Conservation (phyloP, 2,888 invertebrate species). For the Drosophila longiperda region DNA sequence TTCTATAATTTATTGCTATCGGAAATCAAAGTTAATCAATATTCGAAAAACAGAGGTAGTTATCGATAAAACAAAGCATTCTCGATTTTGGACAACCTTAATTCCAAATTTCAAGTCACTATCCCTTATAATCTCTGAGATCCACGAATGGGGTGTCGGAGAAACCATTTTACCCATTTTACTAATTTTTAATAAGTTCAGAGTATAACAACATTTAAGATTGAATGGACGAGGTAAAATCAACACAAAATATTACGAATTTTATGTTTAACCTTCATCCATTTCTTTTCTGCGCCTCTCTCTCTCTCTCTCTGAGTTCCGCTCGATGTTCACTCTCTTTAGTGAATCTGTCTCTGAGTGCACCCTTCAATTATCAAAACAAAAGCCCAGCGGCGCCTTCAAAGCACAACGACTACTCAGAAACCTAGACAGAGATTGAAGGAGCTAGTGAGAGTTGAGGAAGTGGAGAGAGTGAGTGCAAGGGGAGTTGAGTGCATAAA, state of each 20-base stretch:
- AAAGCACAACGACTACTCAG: slow-evolving; percentile 33
- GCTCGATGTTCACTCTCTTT: slow-evolving; percentile 30
- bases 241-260: neutral
- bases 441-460: slow-evolving; percentile 3
- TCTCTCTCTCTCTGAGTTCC: neutral
- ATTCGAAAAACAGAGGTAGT: too few relatives aligned
- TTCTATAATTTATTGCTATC: too few relatives aligned
- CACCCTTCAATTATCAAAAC: slow-evolving; percentile 59
- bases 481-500: slow-evolving; percentile 14
- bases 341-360: slow-evolving; percentile 27
- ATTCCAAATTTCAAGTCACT: too few relatives aligned
- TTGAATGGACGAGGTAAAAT: neutral
- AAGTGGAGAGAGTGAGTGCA: neutral
- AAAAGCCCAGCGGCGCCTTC: slow-evolving; percentile 53
- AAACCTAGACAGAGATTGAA: slow-evolving; percentile 12
- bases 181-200: too few relatives aligned
- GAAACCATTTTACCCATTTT: too few relatives aligned
- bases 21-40: too few relatives aligned
- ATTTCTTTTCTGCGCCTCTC: neutral
- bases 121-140: too few relatives aligned
- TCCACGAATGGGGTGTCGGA: too few relatives aligned
- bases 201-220: neutral
- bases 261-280: neutral
- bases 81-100: too few relatives aligned
- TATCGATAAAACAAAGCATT: too few relatives aligned